Base-by-base conservation (phyloP, 2,797 vertebrate genomes). In the Dromococcyx pavoninus region DNA sequence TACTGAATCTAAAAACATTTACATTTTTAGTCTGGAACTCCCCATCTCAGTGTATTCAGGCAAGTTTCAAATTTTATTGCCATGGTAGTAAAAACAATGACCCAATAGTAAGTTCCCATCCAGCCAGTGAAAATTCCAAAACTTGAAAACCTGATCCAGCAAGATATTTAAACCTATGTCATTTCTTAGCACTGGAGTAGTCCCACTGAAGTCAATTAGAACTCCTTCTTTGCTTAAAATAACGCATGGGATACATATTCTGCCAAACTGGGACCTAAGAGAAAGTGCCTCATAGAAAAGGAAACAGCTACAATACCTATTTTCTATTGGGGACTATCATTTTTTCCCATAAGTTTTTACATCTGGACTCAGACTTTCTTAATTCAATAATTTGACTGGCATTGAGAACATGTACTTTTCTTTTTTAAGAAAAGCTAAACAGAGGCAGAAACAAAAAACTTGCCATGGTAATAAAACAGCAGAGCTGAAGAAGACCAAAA, bases 21-120 rank as follows among this genome's bases (percentile, higher is more conserved):
- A 82, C 91, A 90, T 91, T 95, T 96, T 94, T 75, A 94, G 79
- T 79, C 80, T 94, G 86, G 30, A 96, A 64, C 73, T 89, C 83
- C 21, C 51, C 72, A 48, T 64, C 32, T 88, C 66, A 81, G 37
- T 70, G 33, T 75, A 1, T 90, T 91, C 67, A 1, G 65, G 71
- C 46, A 43, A 39, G 90, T 90, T 95, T 96, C 91, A 90, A 56
- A 86, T 94, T 96, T 95, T 94, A 95, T 79, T 93, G 66, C 67
- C 32, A 53, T 64, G 44, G 86, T 53, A 93, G 83, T 90, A 94
- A 95, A 94, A 96, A 84, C 76, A 96, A 72, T 89, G 73, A 96
- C 66, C 86, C 76, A 95, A 91, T 60, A 90, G 60, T 30, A 94
- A 66, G 58, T 70, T 43, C 28, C 62, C 56, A 61, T 84, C 66